phyloP scores from a whole-genome alignment of 2,113 vertebrate species.

The Pampusana beccarii region DNA sequence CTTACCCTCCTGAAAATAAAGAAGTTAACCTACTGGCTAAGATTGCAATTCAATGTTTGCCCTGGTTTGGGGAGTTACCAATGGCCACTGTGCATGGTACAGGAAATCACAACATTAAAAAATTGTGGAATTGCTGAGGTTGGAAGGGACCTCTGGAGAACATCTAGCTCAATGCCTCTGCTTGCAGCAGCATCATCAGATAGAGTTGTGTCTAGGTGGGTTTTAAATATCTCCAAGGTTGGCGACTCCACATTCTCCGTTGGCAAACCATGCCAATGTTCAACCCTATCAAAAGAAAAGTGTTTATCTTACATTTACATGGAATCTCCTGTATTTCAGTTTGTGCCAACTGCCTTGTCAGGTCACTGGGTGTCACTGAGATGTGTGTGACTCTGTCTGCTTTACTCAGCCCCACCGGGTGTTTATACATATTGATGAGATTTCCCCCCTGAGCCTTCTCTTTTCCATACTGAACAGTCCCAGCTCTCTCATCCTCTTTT shows the following conservation, averaged over 20 bases:
- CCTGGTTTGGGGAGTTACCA: background rate
- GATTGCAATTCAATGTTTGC: background rate
- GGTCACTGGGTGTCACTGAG: background rate
- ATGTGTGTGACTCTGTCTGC: background rate
- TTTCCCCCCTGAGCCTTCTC: no score
- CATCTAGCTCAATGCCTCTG: fast-evolving
- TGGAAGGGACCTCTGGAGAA: background rate
- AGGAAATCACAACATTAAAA: background rate
- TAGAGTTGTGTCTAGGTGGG: no score
- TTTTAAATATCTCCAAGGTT: background rate
- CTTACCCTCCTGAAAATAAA: background rate
- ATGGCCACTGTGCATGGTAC: background rate
- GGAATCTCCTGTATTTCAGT: background rate
- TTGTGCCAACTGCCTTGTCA: background rate
- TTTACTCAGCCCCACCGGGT: background rate
- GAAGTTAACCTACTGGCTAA: background rate
- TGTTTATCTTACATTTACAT: no score
- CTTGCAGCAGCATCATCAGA: background rate
- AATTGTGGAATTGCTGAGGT: background rate
- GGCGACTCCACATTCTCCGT: background rate
- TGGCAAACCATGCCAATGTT: background rate
- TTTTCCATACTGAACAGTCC: no score
- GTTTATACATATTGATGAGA: no score
- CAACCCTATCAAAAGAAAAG: background rate
- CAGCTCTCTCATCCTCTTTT: no score